Base-by-base conservation (phyloP, 1,140 invertebrate genomes). In the Drosophila carrolli region DNA sequence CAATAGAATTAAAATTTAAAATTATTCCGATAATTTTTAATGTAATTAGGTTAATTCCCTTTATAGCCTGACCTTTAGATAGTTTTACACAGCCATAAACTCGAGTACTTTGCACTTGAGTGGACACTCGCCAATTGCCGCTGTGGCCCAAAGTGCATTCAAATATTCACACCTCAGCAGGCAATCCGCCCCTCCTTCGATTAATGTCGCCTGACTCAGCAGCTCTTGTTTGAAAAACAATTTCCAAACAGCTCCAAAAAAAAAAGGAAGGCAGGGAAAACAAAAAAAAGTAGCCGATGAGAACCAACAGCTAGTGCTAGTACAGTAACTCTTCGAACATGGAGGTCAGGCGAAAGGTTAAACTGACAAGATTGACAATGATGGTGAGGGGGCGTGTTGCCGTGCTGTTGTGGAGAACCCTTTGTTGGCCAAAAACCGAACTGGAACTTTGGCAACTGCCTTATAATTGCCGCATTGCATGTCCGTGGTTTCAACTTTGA, bases 331-430 rank as follows among this genome's bases (percentile, higher is more conserved):
- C 72, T 82, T 44, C 63, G 37, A 75, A 46, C 77, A 48, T 53
- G 65, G 80, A 89, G 84, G 85, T 89, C 70, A 90, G 40, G 32
- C 73, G 47, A 89, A 89, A 89, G 84, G 84, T 89, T 89, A 89
- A 89, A 84, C 81, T 89, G 84, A 89, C 85, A 19, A 90, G 77
- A 89, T 84, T 89, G 84, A 89, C 84, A 89, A 70, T 58, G 54
- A 41, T 59, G 82, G 19, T 1, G 70, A 38, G 65, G 70, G 60
- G 16, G 29, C 6, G 29, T 6, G 29, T 32, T 23, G 23, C 23
- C 23, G 29, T 32, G 29, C 6, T 8, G 6, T 32, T 8, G 37
- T 40, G 48, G 44, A 13, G 32, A 37, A 37, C 66, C 47, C 54
- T 73, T 78, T 73, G 75, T 78, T 78, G 54, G 66, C 74, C 35